Evolutionary conservation across 2,888 invertebrate species (phyloP), one percentile per base, ranked within the genome.

Genomic region (Agriopis marginaria): DNA sequence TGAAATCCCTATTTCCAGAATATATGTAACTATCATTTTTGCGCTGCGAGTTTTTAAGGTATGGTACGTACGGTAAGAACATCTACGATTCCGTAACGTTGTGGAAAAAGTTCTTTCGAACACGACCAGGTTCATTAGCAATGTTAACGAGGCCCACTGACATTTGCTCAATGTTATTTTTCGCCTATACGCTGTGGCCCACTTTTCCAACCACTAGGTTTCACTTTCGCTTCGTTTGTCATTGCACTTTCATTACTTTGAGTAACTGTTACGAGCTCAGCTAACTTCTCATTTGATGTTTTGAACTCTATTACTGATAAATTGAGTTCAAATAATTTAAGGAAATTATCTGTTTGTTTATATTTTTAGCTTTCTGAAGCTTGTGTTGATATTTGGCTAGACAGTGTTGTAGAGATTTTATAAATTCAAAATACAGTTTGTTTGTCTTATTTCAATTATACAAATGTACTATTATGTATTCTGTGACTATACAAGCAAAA

Each of bases 161-260:
- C 56, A 68, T 67, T 71, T 54, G 51, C 47, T 42, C 49, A 66
- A 65, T 68, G 47, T 67, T 66, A 55, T 65, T 64, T 61, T 69
- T 71, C 67, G 70, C 64, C 66, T 72, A 75, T 77, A 75, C 75
- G 51, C 63, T 64, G 68, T 75, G 77, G 77, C 79, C 82, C 61
- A 84, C 80, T 78, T 79, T 77, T 75, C 63, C 63, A 51, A 67
- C 69, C 65, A 77, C 70, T 73, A 77, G 49, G 72, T 75, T 74
- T 79, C 77, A 81, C 82, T 86, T 82, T 82, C 83, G 73, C 78
- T 82, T 81, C 71, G 78, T 77, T 79, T 81, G 80, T 82, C 78
- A 80, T 78, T 73, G 74, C 79, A 84, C 86, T 86, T 87, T 86
- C 83, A 82, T 84, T 82, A 79, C 74, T 78, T 68, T 71, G 75